Evolutionary conservation across 2,113 vertebrate species (phyloP).

Genomic region (Arenaria interpres): DNA sequence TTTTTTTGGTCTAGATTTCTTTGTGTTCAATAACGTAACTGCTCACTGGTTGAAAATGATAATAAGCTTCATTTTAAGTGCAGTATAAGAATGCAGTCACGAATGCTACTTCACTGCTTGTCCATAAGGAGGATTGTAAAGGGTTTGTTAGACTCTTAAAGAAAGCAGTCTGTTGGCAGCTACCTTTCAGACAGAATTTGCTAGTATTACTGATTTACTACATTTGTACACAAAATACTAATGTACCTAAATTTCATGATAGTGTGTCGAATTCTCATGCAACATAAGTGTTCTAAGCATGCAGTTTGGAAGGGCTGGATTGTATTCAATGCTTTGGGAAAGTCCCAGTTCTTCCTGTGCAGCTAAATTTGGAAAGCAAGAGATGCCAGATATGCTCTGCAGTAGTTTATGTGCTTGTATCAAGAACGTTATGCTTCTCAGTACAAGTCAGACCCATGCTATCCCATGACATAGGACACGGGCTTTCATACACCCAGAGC

Average conservation of each 20-base stretch:
- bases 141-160: neutral
- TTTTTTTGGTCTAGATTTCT: conserved; percentile 32
- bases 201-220: neutral
- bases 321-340: neutral
- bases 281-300: neutral
- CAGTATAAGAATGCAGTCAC: neutral
- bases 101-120: neutral
- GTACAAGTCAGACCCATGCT: neutral
- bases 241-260: neutral
- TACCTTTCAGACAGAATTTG: neutral
- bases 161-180: neutral
- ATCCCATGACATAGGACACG: neutral
- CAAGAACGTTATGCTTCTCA: neutral
- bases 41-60: conserved; percentile 4
- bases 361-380: neutral
- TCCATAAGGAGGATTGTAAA: neutral
- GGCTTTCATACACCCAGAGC: neutral
- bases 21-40: neutral
- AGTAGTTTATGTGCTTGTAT: neutral
- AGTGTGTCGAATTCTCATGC: neutral
- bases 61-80: neutral
- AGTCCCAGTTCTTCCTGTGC: neutral
- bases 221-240: neutral
- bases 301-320: neutral
- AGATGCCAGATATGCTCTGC: neutral